phyloP scores from a whole-genome alignment of 2,113 vertebrate genomes.

The Bubo blakistoni region DNA sequence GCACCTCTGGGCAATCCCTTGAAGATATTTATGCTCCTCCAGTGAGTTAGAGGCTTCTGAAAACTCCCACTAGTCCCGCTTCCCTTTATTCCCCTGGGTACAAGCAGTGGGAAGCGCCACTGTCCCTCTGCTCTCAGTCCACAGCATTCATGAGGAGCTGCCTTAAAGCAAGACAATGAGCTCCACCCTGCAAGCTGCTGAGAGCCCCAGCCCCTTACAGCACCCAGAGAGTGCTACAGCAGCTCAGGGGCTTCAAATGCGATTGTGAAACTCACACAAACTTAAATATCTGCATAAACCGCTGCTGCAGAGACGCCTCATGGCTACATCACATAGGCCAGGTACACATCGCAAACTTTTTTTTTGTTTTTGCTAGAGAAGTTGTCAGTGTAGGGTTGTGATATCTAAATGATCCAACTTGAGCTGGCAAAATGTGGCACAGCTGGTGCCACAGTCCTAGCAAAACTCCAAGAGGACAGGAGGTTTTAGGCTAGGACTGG shows the following conservation, averaged over 20 bases:
- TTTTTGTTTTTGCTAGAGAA: neutral
- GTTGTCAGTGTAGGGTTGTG: neutral
- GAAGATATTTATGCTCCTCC: conserved; percentile 55
- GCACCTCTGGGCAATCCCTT: conserved; percentile 49
- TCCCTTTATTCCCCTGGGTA: conserved; percentile 15
- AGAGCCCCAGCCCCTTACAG: neutral
- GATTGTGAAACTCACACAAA: neutral
- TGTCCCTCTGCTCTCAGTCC: conserved; percentile 30
- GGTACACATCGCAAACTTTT: neutral
- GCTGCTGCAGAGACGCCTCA: neutral
- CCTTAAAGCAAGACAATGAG: neutral
- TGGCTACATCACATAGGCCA: neutral
- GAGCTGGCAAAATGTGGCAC: neutral
- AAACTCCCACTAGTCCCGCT: conserved; percentile 31
- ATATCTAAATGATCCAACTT: neutral
- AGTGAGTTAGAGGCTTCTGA: conserved; percentile 52
- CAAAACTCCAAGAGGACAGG: neutral
- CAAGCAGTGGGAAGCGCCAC: conserved; percentile 26
- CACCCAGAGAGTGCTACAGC: neutral
- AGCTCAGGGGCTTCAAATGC: neutral
- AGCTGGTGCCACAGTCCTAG: neutral
- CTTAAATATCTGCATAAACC: neutral
- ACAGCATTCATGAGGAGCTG: neutral
- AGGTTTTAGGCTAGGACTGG: neutral
- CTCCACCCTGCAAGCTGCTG: conserved; percentile 27